Percentiles rank a stretch among this genome's conserved stretches.
These are phyloP conservation scores for Capreolus pygargus DNA, from an alignment of 2,113 vertebrate species.

Conservation along the genomic window DNA sequence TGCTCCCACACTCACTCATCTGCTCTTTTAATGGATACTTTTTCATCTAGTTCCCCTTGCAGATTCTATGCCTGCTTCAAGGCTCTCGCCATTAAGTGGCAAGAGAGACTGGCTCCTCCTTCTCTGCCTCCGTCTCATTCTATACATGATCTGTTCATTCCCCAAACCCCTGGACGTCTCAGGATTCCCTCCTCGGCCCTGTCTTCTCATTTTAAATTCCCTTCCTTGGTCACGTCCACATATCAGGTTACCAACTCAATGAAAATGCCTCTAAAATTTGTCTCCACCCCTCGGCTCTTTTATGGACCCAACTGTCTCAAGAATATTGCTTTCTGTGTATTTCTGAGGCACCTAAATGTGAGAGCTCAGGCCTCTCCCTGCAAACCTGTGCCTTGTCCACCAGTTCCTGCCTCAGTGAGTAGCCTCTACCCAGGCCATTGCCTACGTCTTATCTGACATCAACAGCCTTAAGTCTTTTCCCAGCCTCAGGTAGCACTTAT, in stretches of 20 bases:
- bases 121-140: background rate
- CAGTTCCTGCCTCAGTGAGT: background rate
- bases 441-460: rapidly evolving
- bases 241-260: background rate
- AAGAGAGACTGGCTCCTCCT: background rate
- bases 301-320: too few species aligned
- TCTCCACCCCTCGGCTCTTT: rapidly evolving
- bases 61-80: background rate
- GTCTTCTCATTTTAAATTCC: background rate
- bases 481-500: background rate
- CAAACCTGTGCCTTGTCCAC: background rate
- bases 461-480: background rate
- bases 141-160: background rate
- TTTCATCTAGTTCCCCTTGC: background rate
- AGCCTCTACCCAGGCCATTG: rapidly evolving
- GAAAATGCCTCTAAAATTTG: background rate
- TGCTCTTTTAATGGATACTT: background rate
- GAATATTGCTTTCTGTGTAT: rapidly evolving
- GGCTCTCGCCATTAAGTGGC: background rate
- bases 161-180: too few species aligned
- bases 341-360: background rate
- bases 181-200: background rate
- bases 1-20: background rate
- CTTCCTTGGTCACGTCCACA: background rate
- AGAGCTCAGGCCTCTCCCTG: background rate